Evolutionary conservation across 1,140 invertebrate species (phyloP).

Genomic region (Anadara kagoshimensis): DNA sequence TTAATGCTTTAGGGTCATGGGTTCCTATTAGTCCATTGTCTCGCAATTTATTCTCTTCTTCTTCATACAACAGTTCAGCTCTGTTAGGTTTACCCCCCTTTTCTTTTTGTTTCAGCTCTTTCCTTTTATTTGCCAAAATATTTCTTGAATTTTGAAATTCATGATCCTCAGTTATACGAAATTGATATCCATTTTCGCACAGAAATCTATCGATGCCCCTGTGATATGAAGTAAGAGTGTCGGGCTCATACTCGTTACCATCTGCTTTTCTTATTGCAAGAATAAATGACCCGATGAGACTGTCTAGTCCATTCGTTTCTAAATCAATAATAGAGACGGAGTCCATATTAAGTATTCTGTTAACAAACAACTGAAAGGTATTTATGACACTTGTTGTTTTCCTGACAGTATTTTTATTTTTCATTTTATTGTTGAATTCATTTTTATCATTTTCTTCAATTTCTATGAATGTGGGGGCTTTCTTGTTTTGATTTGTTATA

Average conservation of each 20-base stretch:
- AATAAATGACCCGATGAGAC: neutral
- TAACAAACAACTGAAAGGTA: neutral
- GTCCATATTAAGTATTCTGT: neutral
- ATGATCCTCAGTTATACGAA: neutral
- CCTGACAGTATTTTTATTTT: neutral
- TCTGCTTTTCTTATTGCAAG: conserved; percentile 1
- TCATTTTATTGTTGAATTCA: conserved; percentile 13
- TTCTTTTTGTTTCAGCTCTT: neutral
- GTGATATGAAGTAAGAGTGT: conserved; percentile 5
- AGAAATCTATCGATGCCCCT: neutral
- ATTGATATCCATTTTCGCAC: neutral
- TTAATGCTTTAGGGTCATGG: conserved; percentile 2
- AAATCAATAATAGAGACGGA: no score
- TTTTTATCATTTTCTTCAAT: no score
- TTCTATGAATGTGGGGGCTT: no score
- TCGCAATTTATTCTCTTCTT: neutral
- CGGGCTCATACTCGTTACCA: neutral
- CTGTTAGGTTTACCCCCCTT: neutral
- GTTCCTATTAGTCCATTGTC: conserved; percentile 3
- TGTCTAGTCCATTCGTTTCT: neutral
- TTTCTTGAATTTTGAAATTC: neutral
- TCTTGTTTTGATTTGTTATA: no score
- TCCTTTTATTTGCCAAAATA: neutral
- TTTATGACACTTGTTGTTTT: conserved; percentile 6
- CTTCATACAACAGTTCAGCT: neutral